Conservation (phyloP, 2,797 vertebrate genomes). For the Acrocephalus scirpaceus region DNA sequence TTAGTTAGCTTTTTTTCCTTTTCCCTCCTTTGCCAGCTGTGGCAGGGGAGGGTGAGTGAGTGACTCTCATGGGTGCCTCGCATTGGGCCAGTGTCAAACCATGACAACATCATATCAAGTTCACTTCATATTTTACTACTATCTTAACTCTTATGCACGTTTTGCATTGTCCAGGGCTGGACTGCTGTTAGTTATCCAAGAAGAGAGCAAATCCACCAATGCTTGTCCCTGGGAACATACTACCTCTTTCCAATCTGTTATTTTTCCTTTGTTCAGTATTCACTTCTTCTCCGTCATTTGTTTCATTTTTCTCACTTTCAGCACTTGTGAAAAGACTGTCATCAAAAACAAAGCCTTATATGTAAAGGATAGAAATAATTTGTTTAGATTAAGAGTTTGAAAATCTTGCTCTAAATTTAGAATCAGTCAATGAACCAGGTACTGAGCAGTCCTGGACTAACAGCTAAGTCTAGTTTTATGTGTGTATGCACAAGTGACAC, state of each 20-base stretch:
- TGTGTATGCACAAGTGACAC: not conserved
- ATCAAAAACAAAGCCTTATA: not conserved
- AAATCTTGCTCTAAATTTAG: not conserved
- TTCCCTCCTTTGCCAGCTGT: too few relatives aligned
- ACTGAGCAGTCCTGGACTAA: not conserved
- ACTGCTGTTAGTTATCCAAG: not conserved
- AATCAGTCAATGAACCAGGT: not conserved
- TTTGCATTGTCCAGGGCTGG: not conserved
- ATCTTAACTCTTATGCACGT: not conserved
- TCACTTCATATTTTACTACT: not conserved
- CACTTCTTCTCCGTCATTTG: not conserved
- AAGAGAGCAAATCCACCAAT: not conserved
- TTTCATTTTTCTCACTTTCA: not conserved
- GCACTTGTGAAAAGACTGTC: not conserved
- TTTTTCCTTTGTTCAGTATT: not conserved
- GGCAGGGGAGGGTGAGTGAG: not conserved
- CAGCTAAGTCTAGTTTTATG: not conserved
- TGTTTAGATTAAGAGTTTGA: not conserved
- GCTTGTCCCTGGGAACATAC: not conserved
- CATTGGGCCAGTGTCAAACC: not conserved
- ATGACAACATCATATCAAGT: fast-evolving
- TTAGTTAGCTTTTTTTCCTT: not conserved
- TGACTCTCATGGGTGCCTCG: not conserved
- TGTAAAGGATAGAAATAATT: not conserved
- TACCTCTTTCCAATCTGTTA: not conserved